Evolutionary conservation across 2,797 vertebrate species (phyloP), one percentile per base, ranked within the genome.

Genomic region (Melopsittacus undulatus): DNA sequence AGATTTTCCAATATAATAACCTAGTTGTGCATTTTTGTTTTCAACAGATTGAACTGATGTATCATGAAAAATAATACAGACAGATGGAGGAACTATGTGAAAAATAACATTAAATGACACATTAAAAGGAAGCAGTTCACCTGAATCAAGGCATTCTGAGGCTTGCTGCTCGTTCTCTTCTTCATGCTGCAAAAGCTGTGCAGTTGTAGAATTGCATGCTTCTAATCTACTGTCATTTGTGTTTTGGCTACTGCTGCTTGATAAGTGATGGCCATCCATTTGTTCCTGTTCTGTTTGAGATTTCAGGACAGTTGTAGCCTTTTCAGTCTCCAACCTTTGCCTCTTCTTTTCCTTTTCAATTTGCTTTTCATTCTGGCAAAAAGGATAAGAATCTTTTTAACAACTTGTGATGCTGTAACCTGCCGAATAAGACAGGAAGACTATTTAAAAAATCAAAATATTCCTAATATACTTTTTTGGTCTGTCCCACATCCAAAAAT

Each of bases 301-400:
- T 83, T 94, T 95, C 49, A 94, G 63, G 40, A 64, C 62, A 40
- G 83, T 30, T 1, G 67, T 30, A 52, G 91, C 83, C 51, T 89
- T 95, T 63, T 96, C 96, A 84, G 84, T 95, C 64, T 97, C 97
- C 89, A 95, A 7, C 38, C 40, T 96, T 75, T 97, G 97, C 27
- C 94, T 94, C 83, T 98, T 98, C 96, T 97, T 98, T 83, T 98
- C 98, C 95, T 97, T 98, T 88, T 98, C 98, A 80, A 98, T 92
- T 94, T 98, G 98, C n/a, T 98, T 98, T 94, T 99, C 98, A 48
- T 98, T 98, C 99, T 99, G 97, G 75, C 23, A 95, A 84, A 90
- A 97, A 81, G 29, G 46, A 13, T 9, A 38, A 43, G 23, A 17
- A 6, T 30, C 52, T 91, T 96, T 91, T 94, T 26, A 92, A 61